Evolutionary conservation across 2,797 vertebrate species (phyloP).

Genomic region (Halcyon smyrnensis): DNA sequence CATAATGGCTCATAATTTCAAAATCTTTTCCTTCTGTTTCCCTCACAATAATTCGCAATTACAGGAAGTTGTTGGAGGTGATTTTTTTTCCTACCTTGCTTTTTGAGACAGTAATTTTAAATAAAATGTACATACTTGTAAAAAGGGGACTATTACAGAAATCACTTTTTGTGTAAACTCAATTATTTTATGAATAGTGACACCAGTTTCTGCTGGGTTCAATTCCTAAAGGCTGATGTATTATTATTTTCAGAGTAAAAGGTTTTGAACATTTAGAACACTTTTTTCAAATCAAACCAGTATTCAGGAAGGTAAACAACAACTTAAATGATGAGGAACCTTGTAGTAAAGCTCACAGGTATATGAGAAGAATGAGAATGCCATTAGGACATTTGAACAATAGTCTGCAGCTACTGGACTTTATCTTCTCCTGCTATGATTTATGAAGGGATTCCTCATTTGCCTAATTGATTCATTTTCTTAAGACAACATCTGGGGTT

Average conservation of each 20-base stretch:
- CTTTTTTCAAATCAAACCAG: conserved; percentile 75
- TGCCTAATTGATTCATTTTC: conserved; percentile 79
- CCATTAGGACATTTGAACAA: background rate
- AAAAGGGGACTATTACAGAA: conserved; percentile 84
- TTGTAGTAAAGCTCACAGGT: conserved; percentile 11
- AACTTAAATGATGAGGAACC: conserved; percentile 46
- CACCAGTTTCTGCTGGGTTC: conserved; percentile 86
- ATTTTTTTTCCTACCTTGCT: conserved; percentile 89
- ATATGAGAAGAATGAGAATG: conserved; percentile 6
- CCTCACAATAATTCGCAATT: conserved; percentile 99
- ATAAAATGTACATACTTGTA: conserved; percentile 88
- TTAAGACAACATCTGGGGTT: conserved; percentile 77
- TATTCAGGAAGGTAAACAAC: conserved; percentile 74
- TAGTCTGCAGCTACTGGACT: conserved; percentile 14
- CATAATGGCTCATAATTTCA: conserved; percentile 99
- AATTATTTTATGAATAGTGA: conserved; percentile 90
- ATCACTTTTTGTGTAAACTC: conserved; percentile 90
- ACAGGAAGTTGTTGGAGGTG: conserved; percentile 99
- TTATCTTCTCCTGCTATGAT: conserved; percentile 40
- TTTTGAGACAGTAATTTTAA: conserved; percentile 91
- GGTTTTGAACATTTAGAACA: conserved; percentile 66
- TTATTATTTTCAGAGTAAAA: conserved; percentile 80
- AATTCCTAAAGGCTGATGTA: conserved; percentile 76
- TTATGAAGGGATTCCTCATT: conserved; percentile 73
- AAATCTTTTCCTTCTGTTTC: conserved; percentile 98